A percentile compares a stretch with the other conserved stretches of the same genome.
Evolutionary conservation across 1,140 invertebrate genomes (phyloP).

Genomic region (Cyclina sinensis): DNA sequence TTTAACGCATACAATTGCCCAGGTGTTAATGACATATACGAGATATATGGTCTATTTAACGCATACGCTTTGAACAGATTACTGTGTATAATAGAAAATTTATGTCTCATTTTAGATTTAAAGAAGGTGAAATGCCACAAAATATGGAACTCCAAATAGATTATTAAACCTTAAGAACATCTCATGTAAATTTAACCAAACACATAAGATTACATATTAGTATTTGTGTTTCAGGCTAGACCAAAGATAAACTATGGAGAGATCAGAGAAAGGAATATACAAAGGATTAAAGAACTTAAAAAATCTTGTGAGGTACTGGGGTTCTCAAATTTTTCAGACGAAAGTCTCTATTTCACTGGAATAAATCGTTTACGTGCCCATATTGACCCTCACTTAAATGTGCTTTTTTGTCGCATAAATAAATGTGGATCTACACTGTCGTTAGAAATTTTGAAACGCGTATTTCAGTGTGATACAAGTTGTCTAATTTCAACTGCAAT

Average conservation of each 20-base stretch:
- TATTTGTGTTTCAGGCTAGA: not conserved
- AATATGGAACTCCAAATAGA: no score
- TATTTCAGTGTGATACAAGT: not conserved
- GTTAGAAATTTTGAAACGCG: constrained; percentile 1
- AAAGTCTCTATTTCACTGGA: not conserved
- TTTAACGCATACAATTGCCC: no score
- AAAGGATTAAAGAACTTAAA: not conserved
- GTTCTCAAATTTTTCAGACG: not conserved
- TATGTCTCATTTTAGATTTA: no score
- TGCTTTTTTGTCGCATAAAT: constrained; percentile 1
- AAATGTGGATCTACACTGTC: not conserved
- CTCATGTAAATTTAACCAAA: no score
- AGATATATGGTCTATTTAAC: no score
- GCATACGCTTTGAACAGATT: no score
- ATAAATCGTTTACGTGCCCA: not conserved
- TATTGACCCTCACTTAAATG: not conserved
- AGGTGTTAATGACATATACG: no score
- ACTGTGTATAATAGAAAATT: no score
- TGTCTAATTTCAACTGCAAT: not conserved
- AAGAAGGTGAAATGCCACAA: no score
- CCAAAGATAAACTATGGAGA: not conserved
- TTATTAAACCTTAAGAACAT: no score
- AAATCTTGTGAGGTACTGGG: not conserved
- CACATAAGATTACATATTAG: no score
- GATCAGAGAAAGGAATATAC: not conserved